phyloP scores from a whole-genome alignment of 2,888 invertebrate species.

The Lacanobia oleracea region DNA sequence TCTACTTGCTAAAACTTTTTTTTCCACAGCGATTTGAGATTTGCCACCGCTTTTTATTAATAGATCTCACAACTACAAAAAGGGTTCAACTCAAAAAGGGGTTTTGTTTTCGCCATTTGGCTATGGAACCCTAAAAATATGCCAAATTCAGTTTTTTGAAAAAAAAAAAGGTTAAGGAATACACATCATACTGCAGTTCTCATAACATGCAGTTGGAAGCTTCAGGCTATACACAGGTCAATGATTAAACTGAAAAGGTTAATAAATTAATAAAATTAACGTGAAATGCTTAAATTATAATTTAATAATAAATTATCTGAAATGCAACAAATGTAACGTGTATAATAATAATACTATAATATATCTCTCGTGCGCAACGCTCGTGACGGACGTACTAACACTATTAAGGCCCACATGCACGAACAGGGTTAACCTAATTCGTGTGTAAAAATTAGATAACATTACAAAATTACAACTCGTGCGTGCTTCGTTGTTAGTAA shows the following conservation, averaged over 20 bases:
- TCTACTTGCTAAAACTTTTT: too few species aligned
- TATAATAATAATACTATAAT: constrained; percentile 60
- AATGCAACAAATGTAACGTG: constrained; percentile 66
- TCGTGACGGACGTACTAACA: constrained; percentile 56
- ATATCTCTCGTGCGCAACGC: constrained; percentile 45
- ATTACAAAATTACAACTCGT: constrained; percentile 60
- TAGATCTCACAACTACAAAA: too few species aligned
- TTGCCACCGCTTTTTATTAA: too few species aligned
- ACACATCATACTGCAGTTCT: too few species aligned
- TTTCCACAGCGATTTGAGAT: too few species aligned
- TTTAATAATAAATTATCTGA: constrained; percentile 60
- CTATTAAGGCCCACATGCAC: constrained; percentile 64
- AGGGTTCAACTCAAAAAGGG: too few species aligned
- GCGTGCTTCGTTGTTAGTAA: constrained; percentile 55
- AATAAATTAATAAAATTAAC: constrained; percentile 22
- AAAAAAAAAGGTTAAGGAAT: too few species aligned
- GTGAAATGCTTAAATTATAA: constrained; percentile 53
- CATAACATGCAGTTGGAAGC: too few species aligned
- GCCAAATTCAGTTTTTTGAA: too few species aligned
- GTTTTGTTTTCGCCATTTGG: too few species aligned
- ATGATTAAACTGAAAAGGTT: background rate
- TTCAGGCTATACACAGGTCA: too few species aligned
- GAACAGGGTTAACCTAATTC: constrained; percentile 27
- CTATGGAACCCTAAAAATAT: too few species aligned
- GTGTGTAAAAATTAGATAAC: constrained; percentile 60